Base-by-base conservation (phyloP, 2,113 vertebrate genomes). In the Caranx melampygus region DNA sequence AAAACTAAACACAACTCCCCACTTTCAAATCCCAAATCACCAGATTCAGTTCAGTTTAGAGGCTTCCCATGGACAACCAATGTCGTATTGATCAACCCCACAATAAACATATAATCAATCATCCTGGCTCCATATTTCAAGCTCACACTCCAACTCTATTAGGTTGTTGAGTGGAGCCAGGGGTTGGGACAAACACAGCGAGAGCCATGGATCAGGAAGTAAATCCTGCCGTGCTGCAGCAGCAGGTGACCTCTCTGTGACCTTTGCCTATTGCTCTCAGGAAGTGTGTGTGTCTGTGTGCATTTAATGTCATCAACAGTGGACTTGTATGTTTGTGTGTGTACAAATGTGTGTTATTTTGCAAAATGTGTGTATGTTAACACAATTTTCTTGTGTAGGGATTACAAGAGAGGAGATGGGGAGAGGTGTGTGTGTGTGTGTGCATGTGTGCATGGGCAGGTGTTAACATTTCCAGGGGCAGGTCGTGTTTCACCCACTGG, bases 161-260 rank as follows among this genome's bases (percentile, higher is more conserved):
- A 69, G 71, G 79, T 54, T 58, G 45, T 49, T 49, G 72, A 79
- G 6, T 20, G 8, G 60, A 79, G 37, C 49, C 54, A 52, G 59
- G 45, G 49, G 59, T 69, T 73, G 47, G 63, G 74, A 63, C 65
- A n/a, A 33, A 31, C 83, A 66, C 80, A 85, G 90, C 34, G 42
- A 81, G 90, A 79, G 73, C 42, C 69, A 1, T 2, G 81, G 68
- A 83, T 76, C 81, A 86, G 91, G 91, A 89, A 91, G 87, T 75
- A 71, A 87, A 70, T 78, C 92, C 88, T 85, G 90, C 52, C 12
- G 92, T 16, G 90, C 71, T 34, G 49, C 72, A 91, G 69, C 92
- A 92, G 92, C 92, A 85, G 88, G 93, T 86, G 77, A 90, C 86
- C 90, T 73, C 85, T 44, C 62, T 4, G 47, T 84, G 89, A 92